These are phyloP conservation scores for Platichthys flesus DNA, from an alignment of 2,113 vertebrate species.

Conservation along the genomic window DNA sequence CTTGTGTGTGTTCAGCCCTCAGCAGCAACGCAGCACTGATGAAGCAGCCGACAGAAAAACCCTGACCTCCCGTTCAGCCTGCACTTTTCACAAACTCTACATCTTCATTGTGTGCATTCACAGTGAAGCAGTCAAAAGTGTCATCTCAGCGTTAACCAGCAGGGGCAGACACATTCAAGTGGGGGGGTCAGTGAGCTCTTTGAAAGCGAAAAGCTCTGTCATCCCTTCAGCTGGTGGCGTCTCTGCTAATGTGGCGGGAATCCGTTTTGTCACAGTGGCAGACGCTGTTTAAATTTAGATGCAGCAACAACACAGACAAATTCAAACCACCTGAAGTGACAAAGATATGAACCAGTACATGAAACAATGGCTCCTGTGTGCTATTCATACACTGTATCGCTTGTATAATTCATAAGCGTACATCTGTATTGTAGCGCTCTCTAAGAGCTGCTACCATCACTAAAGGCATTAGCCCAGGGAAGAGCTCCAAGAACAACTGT, in stretches of 20 bases:
- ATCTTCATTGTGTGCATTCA: background rate
- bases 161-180: conserved; percentile 19
- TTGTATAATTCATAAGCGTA: conserved; percentile 52
- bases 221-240: conserved; percentile 29
- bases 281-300: conserved; percentile 57
- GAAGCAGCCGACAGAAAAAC: conserved; percentile 5
- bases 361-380: conserved; percentile 31
- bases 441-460: conserved; percentile 26
- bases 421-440: conserved; percentile 24
- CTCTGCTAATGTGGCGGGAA: conserved; percentile 43
- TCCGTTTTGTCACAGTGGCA: conserved; percentile 37
- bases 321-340: conserved; percentile 20
- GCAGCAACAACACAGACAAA: conserved; percentile 27
- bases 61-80: conserved; percentile 8
- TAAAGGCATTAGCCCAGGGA: conserved; percentile 14
- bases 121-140: conserved; percentile 6
- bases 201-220: conserved; percentile 2
- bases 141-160: conserved; percentile 33
- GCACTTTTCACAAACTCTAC: conserved; percentile 20
- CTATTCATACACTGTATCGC: conserved; percentile 18
- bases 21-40: conserved; percentile 15
- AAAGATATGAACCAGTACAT: conserved; percentile 11
- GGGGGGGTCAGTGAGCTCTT: conserved; percentile 14
- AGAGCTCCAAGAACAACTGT: conserved; percentile 10
- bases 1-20: background rate